Evolutionary conservation across 2,888 invertebrate species (phyloP).

Genomic region (Podotricha telesiphe): DNA sequence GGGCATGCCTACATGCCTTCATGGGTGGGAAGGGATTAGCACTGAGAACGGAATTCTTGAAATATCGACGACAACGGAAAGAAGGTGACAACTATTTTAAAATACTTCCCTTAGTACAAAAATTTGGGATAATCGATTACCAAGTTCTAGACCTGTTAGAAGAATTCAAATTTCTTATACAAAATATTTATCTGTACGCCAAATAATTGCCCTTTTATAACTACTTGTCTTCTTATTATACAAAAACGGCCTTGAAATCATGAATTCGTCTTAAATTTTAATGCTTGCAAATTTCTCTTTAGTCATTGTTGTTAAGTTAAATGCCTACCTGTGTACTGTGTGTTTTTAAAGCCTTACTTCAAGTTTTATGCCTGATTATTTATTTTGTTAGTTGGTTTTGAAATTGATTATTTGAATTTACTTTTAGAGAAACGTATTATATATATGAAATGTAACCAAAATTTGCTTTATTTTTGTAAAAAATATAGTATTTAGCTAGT

Average conservation of each 20-base stretch:
- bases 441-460: not conserved
- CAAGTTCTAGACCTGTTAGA: no score
- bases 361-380: conserved; percentile 18
- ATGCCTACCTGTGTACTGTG: conserved; percentile 11
- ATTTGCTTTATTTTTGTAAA: no score
- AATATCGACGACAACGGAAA: no score
- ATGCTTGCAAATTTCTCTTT: conserved; percentile 27
- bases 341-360: conserved; percentile 5
- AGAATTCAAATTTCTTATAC: no score
- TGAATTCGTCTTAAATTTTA: conserved; percentile 29
- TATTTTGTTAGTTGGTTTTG: conserved; percentile 8
- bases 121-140: no score
- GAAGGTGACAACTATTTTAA: no score
- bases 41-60: no score
- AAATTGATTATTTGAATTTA: not conserved
- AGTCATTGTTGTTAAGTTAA: conserved; percentile 23
- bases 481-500: no score
- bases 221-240: not conserved
- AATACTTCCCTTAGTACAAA: no score
- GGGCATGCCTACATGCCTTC: no score
- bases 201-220: not conserved
- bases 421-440: no score
- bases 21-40: no score
- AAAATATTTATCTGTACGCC: not conserved
- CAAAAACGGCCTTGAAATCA: not conserved